phyloP scores from a whole-genome alignment of 37 sponge, comb jelly and placozoan species.

The Haliclona indistincta region DNA sequence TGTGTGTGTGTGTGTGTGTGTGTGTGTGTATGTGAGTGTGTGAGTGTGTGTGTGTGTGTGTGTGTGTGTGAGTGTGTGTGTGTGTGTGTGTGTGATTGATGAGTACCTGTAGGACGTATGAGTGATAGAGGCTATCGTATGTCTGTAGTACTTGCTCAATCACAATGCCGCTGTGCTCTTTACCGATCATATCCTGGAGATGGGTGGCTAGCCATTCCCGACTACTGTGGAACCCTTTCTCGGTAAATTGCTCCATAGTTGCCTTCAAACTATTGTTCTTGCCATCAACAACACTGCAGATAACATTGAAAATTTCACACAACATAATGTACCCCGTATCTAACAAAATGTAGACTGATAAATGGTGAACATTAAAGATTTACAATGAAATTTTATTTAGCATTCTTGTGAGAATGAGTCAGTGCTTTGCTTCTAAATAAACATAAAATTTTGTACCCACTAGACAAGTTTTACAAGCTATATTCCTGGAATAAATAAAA shows the following conservation, averaged over 20 bases:
- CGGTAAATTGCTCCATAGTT: slow-evolving; percentile 37
- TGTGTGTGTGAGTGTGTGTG: slow-evolving; percentile 14
- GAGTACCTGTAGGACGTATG: slow-evolving; percentile 19
- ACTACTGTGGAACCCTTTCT: slow-evolving; percentile 47
- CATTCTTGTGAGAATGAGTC: neutral
- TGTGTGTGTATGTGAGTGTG: slow-evolving; percentile 23
- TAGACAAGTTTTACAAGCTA: too few species aligned
- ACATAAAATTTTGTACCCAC: too few species aligned
- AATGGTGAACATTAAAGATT: neutral
- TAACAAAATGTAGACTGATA: neutral
- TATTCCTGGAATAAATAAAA: too few species aligned
- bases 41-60: slow-evolving; percentile 31
- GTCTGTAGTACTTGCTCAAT: slow-evolving; percentile 22
- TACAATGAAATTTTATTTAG: too few species aligned
- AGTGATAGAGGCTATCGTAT: slow-evolving; percentile 42
- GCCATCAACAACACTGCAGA: slow-evolving; percentile 11
- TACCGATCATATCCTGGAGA: neutral
- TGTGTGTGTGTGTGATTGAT: slow-evolving; percentile 26
- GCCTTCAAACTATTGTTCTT: neutral
- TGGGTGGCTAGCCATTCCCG: slow-evolving; percentile 56
- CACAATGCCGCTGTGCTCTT: slow-evolving; percentile 10
- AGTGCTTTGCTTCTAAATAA: neutral
- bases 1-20: slow-evolving; percentile 19
- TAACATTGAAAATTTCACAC: neutral
- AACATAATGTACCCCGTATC: too few species aligned